These are phyloP conservation scores for Tenualosa ilisha DNA, from an alignment of 2,797 vertebrate species.

Conservation along the genomic window DNA sequence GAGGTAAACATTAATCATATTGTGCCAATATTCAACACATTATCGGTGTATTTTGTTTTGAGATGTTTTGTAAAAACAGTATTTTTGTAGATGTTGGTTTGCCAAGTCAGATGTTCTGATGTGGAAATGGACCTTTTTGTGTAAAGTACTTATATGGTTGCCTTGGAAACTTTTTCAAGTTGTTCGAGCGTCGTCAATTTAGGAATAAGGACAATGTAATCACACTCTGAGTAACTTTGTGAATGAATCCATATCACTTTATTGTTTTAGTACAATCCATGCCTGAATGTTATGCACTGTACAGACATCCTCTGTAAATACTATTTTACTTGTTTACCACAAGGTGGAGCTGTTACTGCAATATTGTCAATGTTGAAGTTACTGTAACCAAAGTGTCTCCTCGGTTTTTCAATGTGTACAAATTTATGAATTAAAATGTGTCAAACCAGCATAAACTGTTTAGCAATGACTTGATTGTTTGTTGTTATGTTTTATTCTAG, in stretches of 20 bases:
- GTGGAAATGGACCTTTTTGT: conserved; percentile 17
- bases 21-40: conserved; percentile 14
- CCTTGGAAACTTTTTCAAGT: not conserved
- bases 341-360: conserved; percentile 18
- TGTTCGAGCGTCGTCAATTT: not conserved
- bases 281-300: conserved; percentile 17
- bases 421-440: conserved; percentile 16
- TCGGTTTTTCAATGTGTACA: not conserved
- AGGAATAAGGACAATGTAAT: conserved; percentile 6
- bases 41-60: conserved; percentile 38
- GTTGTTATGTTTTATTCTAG: not conserved
- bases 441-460: not conserved
- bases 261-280: conserved; percentile 24
- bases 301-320: not conserved
- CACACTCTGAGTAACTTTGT: conserved; percentile 5
- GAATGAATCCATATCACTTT: conserved; percentile 21
- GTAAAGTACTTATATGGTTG: conserved; percentile 44
- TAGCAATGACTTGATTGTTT: not conserved
- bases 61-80: conserved; percentile 52
- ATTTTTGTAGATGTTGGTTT: conserved; percentile 53
- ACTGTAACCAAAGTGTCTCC: conserved; percentile 11
- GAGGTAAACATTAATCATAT: conserved; percentile 17
- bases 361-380: conserved; percentile 12
- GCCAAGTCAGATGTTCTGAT: conserved; percentile 27
- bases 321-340: conserved; percentile 1